These are phyloP conservation scores for Eptatretus atami DNA, from an alignment of 2,797 vertebrate species.

Conservation along the genomic window DNA sequence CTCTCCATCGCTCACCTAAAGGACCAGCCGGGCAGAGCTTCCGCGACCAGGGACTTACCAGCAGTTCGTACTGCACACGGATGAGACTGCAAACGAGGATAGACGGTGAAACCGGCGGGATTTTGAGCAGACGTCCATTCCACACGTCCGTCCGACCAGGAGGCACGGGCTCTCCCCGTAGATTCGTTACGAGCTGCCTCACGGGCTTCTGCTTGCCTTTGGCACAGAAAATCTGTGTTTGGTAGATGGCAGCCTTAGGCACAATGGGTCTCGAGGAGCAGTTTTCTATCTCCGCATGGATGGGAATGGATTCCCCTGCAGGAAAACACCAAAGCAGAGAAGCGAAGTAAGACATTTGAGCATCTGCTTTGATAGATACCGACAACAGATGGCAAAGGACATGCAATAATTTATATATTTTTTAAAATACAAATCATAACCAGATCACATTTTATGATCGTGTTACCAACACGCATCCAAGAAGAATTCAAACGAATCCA, in stretches of 20 bases:
- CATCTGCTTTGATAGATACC: no score
- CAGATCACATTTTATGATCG: no score
- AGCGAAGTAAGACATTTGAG: no score
- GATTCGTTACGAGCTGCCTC: conserved; percentile 25
- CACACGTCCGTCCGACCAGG: conserved; percentile 29
- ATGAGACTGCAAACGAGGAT: conserved; percentile 2
- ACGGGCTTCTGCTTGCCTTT: conserved; percentile 24
- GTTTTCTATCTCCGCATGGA: conserved; percentile 37
- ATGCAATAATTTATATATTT: no score
- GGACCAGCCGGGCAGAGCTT: background rate
- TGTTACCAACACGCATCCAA: no score
- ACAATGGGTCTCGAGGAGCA: conserved; percentile 32
- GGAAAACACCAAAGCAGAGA: no score
- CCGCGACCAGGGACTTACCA: background rate
- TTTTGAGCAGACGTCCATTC: conserved; percentile 32
- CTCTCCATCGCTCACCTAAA: no score
- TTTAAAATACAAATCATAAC: no score
- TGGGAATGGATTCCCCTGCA: conserved; percentile 30
- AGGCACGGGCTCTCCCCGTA: conserved; percentile 28
- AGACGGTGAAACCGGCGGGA: conserved; percentile 18
- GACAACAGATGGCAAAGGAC: no score
- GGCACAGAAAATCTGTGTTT: conserved; percentile 30
- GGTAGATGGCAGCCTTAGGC: conserved; percentile 37
- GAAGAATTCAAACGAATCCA: no score
- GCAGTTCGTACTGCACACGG: conserved; percentile 2